Conservation (phyloP, 2,888 invertebrate species). For the Prionchulus punctatus region DNA sequence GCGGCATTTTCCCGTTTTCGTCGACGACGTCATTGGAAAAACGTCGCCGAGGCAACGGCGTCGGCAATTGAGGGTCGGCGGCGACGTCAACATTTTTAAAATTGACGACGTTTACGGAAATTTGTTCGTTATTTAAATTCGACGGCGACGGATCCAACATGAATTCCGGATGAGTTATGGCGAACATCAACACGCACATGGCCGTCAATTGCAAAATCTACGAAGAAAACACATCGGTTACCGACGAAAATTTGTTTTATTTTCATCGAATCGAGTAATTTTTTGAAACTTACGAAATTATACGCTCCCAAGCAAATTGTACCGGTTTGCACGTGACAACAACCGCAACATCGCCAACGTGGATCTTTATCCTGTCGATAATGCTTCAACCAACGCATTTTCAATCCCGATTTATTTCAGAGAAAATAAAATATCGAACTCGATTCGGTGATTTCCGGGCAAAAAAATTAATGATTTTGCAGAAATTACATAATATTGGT, state of each 20-base stretch:
- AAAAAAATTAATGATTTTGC: too few species aligned
- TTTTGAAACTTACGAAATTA: background rate
- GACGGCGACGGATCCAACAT: background rate
- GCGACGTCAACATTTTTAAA: too few species aligned
- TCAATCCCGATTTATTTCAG: too few species aligned
- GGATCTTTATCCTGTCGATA: slow-evolving; percentile 3
- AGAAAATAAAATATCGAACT: too few species aligned
- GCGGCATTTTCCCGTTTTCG: too few species aligned
- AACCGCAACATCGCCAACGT: slow-evolving; percentile 10
- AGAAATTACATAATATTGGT: too few species aligned
- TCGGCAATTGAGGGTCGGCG: background rate
- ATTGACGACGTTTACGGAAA: too few species aligned
- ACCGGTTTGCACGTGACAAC: slow-evolving; percentile 10
- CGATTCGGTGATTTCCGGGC: too few species aligned
- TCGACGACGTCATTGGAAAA: background rate
- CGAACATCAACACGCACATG: background rate
- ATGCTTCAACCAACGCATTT: background rate
- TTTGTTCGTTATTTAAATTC: background rate
- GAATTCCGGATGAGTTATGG: slow-evolving; percentile 5
- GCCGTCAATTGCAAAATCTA: background rate
- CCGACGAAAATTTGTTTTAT: background rate
- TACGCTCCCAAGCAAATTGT: slow-evolving; percentile 4
- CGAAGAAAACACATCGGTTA: background rate
- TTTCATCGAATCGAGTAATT: background rate
- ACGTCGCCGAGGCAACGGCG: background rate